Percentiles rank a stretch among this genome's conserved stretches.
These are phyloP conservation scores for Pyxicephalus adspersus DNA, from an alignment of 2,113 vertebrate species.

Conservation along the genomic window DNA sequence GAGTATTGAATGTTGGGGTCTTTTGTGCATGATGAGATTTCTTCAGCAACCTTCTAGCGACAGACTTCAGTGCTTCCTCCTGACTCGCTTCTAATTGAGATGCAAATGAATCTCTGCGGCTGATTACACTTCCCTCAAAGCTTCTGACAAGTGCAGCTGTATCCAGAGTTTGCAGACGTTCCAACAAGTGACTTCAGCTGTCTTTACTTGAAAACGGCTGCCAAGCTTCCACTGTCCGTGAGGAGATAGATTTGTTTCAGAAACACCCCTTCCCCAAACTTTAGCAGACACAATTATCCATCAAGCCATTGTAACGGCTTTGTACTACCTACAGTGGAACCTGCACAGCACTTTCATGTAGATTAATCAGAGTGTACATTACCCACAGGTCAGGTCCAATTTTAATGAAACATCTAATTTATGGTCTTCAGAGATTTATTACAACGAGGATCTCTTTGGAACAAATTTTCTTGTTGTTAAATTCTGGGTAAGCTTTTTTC, in stretches of 20 bases:
- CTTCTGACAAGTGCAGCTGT: conserved; percentile 93
- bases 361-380: background rate
- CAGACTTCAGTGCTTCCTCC: conserved; percentile 77
- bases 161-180: conserved; percentile 82
- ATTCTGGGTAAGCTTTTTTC: no score
- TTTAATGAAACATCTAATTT: background rate
- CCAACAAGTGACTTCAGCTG: conserved; percentile 82
- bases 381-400: background rate
- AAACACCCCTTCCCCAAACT: conserved; percentile 42
- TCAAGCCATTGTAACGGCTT: conserved; percentile 6
- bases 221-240: conserved; percentile 57
- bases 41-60: conserved; percentile 77
- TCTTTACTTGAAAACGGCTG: conserved; percentile 66
- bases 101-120: conserved; percentile 93
- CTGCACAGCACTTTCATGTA: background rate
- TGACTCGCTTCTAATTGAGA: conserved; percentile 87
- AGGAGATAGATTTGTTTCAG: conserved; percentile 30
- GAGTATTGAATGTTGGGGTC: conserved; percentile 76
- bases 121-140: conserved; percentile 93
- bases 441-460: no score
- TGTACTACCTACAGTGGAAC: background rate
- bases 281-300: conserved; percentile 38
- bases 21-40: conserved; percentile 86
- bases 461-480: no score
- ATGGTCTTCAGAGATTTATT: no score